phyloP scores from a whole-genome alignment of 2,113 vertebrate species.

The Cathartes aura region DNA sequence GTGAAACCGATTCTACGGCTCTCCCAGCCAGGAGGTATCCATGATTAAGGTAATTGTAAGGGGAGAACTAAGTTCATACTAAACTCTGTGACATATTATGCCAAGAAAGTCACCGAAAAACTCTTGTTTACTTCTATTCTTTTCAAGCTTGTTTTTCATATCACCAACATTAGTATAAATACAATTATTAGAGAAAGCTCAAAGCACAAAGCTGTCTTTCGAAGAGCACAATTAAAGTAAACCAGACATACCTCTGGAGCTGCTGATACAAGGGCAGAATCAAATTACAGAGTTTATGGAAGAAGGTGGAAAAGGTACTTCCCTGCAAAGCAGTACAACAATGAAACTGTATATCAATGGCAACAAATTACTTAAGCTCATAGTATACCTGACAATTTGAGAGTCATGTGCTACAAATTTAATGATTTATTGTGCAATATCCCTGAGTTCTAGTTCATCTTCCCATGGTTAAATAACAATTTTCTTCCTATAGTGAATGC shows the following conservation, averaged over 20 bases:
- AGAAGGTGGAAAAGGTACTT: background rate
- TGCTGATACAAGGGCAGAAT: background rate
- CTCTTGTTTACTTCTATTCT: background rate
- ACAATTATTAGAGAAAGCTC: background rate
- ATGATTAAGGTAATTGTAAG: constrained; percentile 12
- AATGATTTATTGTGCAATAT: background rate
- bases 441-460: background rate
- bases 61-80: constrained; percentile 12
- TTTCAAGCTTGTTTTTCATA: background rate
- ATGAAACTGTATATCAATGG: background rate
- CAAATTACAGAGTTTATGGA: background rate
- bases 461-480: background rate
- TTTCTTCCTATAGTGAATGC: background rate
- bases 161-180: background rate
- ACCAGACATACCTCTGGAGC: background rate
- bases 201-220: background rate
- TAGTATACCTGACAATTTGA: background rate
- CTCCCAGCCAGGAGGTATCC: constrained; percentile 15
- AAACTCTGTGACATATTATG: background rate
- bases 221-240: background rate
- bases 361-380: background rate
- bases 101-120: background rate
- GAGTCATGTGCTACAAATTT: background rate
- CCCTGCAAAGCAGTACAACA: background rate
- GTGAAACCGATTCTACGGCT: background rate